Evolutionary conservation across 2,888 invertebrate genomes (phyloP).

Genomic region (Pedicia rivosa): DNA sequence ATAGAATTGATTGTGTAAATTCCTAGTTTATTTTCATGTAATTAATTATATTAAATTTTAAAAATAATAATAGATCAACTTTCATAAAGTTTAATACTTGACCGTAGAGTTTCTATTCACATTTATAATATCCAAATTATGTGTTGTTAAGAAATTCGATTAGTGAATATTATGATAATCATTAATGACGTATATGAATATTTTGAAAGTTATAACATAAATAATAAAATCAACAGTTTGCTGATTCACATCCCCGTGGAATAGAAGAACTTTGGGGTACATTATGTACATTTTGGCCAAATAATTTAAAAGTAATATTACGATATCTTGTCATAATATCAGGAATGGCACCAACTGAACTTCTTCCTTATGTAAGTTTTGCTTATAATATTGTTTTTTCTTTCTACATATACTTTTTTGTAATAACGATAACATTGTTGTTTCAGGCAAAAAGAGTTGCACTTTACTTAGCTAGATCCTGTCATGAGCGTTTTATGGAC

Average conservation of each 20-base stretch:
- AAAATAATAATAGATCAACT: no score
- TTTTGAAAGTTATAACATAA: no score
- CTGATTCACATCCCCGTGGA: conserved; percentile 89
- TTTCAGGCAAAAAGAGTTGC: conserved; percentile 88
- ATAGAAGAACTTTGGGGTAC: conserved; percentile 95
- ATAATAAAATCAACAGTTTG: no score
- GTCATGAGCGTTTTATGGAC: conserved; percentile 83
- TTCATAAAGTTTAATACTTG: no score
- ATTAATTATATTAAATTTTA: no score
- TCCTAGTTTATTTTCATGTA: no score
- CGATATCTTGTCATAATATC: conserved; percentile 92
- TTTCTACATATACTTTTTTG: background rate
- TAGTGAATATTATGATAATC: no score
- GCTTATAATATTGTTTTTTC: background rate
- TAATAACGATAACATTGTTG: background rate
- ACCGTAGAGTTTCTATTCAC: no score
- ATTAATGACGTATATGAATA: no score
- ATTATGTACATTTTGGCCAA: conserved; percentile 89
- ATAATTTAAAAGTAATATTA: conserved; percentile 92
- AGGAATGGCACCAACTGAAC: conserved; percentile 91
- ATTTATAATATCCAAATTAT: no score
- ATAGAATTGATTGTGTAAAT: no score
- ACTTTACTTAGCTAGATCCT: conserved; percentile 78
- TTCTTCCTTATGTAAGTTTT: conserved; percentile 73
- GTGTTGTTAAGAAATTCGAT: no score